Base-by-base conservation (phyloP, 2,113 vertebrate genomes). In the Numenius arquata region DNA sequence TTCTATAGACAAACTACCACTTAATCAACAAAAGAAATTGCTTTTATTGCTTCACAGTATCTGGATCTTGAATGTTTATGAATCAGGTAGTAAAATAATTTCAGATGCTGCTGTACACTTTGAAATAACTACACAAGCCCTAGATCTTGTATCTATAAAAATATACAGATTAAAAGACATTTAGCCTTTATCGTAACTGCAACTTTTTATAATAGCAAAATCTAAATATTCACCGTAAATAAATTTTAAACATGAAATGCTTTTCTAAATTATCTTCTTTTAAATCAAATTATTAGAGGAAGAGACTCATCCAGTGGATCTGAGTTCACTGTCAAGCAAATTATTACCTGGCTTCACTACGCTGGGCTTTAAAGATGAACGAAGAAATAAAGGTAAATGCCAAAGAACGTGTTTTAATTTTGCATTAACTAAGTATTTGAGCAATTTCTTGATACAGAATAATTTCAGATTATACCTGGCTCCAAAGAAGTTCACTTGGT, bases 331-430 rank as follows among this genome's bases (percentile, higher is more conserved):
- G 48, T 99, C 99, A 73, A 99, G 99, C 96, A 99, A 99, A 89
- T 98, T 99, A 83, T 96, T 99, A 34, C 99, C 99, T 32, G 99
- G 99, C 85, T 98, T 99, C 90, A 99, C 99, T 38, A 98, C 99
- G 0, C 77, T 99, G 80, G 99, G 99, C 58, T 99, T 99, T 94
- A 99, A 99, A 98, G 99, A 99, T 67, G 99, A 99, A 94, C 97
- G 99, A 53, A 98, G 99, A 96, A 98, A 98, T 96, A 99, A 99
- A 98, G 99, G 99, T 99, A 96, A 93, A 59, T 67, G 45, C 36
- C 23, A 70, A 47, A 75, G 15, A 27, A 12, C 2, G 1, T 78
- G 5, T 65, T 86, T 67, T 71, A 71, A 77, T 47, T 88, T 77
- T 11, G 13, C 61, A 10, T 55, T 85, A 58, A 43, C 47, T 81